phyloP scores from a whole-genome alignment of 2,888 invertebrate genomes.

The Agrochola macilenta region DNA sequence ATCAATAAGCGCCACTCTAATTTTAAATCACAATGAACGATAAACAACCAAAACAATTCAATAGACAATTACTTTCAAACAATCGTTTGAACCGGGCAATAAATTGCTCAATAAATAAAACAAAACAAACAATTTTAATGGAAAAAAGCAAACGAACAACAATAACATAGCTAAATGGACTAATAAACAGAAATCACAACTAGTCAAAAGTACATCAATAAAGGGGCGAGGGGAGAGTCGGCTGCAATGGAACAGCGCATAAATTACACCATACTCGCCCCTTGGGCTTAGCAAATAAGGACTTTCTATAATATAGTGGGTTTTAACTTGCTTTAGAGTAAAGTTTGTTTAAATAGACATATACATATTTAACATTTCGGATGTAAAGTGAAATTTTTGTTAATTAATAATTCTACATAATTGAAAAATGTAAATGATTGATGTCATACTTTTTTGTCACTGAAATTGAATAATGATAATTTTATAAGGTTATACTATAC shows the following conservation, averaged over 20 bases:
- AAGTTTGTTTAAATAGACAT: slow-evolving; percentile 31
- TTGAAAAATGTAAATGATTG: neutral
- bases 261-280: slow-evolving; percentile 76
- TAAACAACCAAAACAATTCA: slow-evolving; percentile 35
- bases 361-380: neutral
- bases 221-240: slow-evolving; percentile 77
- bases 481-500: neutral
- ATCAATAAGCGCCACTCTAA: neutral
- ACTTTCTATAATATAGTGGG: slow-evolving; percentile 61
- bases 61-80: slow-evolving; percentile 43
- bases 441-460: no score
- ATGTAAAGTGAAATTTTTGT: neutral
- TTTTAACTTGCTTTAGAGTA: slow-evolving; percentile 65
- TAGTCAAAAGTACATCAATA: slow-evolving; percentile 89
- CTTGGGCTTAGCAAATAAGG: slow-evolving; percentile 66
- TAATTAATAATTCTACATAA: neutral
- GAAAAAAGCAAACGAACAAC: slow-evolving; percentile 74
- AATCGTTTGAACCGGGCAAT: slow-evolving; percentile 32
- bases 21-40: slow-evolving; percentile 7
- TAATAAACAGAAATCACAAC: slow-evolving; percentile 88
- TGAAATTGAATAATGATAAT: neutral
- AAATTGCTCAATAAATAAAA: slow-evolving; percentile 54
- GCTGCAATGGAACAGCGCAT: slow-evolving; percentile 79
- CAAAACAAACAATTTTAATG: slow-evolving; percentile 63
- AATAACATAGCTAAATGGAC: slow-evolving; percentile 82